These are phyloP conservation scores for Dromiciops gliroides DNA, from an alignment of 2,113 vertebrate species.

Conservation along the genomic window DNA sequence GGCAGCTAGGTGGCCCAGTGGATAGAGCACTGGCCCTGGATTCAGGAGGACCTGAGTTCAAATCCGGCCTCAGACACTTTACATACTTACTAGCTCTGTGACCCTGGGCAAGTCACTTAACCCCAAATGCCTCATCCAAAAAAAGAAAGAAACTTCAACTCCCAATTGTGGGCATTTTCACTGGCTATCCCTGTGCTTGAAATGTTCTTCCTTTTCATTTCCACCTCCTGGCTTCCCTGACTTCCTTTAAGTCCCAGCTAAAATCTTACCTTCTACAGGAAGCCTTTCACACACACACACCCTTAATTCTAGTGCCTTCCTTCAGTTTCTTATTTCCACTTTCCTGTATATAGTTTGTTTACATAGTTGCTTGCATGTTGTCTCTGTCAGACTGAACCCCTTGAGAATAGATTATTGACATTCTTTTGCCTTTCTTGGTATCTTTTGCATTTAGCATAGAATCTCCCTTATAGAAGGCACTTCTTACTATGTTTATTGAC, in stretches of 20 bases:
- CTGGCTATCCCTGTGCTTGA: not conserved
- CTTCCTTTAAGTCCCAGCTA: not conserved
- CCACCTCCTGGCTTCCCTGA: not conserved
- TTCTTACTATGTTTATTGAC: too few species aligned
- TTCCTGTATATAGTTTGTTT: not conserved
- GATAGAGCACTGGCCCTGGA: too few species aligned
- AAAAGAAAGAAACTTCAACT: not conserved
- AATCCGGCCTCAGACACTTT: too few species aligned
- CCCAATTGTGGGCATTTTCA: not conserved
- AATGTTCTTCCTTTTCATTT: not conserved
- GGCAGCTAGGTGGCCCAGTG: too few species aligned
- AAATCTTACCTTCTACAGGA: not conserved
- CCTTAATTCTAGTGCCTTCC: not conserved
- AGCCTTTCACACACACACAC: not conserved
- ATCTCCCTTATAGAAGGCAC: not conserved
- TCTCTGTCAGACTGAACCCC: not conserved
- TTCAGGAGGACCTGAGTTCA: too few species aligned
- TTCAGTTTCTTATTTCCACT: not conserved
- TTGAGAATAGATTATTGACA: not conserved
- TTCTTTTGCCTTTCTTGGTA: not conserved
- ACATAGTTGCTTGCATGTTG: not conserved
- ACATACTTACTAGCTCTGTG: too few species aligned
- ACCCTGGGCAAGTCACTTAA: too few species aligned
- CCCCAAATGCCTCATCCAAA: too few species aligned
- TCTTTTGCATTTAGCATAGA: not conserved